These are phyloP conservation scores for Epinotia ramella DNA, from an alignment of 2,888 invertebrate genomes.

Conservation along the genomic window DNA sequence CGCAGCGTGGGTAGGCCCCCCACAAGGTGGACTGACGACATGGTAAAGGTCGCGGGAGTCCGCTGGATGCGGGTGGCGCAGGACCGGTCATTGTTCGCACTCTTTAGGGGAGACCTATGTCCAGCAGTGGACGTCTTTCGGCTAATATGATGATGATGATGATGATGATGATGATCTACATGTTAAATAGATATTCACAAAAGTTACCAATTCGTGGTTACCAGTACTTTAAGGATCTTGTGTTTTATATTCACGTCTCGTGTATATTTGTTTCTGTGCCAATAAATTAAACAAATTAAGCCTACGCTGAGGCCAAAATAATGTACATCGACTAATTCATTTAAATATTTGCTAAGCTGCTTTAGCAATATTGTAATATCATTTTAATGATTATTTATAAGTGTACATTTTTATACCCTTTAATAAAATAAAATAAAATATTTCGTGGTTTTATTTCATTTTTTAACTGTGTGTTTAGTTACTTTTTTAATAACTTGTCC, in stretches of 20 bases:
- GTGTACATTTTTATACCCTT: constrained; percentile 81
- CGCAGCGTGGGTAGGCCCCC: no score
- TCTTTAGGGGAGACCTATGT: no score
- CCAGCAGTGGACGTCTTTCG: no score
- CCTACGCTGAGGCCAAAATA: constrained; percentile 49
- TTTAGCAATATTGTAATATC: constrained; percentile 59
- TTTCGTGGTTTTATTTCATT: constrained; percentile 61
- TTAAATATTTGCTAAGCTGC: constrained; percentile 51
- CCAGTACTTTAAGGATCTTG: constrained; percentile 60
- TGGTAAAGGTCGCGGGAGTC: no score
- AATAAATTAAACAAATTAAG: constrained; percentile 53
- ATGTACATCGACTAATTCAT: constrained; percentile 46
- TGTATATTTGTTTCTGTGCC: constrained; percentile 56
- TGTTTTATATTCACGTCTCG: constrained; percentile 51
- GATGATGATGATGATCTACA: no score
- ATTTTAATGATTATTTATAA: constrained; percentile 65
- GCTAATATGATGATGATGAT: no score
- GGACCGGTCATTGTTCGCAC: no score
- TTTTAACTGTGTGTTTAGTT: constrained; percentile 41
- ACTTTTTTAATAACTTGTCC: background rate
- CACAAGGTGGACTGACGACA: no score
- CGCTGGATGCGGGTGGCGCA: no score
- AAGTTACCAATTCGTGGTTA: constrained; percentile 67
- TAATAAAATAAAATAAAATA: constrained; percentile 78
- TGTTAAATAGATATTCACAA: constrained; percentile 60